Evolutionary conservation across 2,888 invertebrate species (phyloP).

Genomic region (Tryphoninae sp.): DNA sequence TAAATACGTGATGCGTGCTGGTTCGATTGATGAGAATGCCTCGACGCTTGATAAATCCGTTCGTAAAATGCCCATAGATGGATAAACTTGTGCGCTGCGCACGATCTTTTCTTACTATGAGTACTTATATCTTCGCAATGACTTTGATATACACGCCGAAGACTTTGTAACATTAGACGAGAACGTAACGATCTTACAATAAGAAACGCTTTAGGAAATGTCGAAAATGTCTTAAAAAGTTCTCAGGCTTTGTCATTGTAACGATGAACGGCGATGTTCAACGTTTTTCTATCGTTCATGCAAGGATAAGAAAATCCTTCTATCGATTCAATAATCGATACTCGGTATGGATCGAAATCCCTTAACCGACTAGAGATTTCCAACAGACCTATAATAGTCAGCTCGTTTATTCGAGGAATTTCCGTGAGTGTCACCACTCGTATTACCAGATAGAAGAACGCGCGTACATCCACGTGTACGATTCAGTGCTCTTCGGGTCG

Average conservation of each 20-base stretch:
- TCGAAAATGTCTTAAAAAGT: slow-evolving; percentile 22
- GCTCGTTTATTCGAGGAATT: slow-evolving; percentile 51
- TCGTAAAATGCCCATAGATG: slow-evolving; percentile 52
- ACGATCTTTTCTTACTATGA: background rate
- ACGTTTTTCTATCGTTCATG: background rate
- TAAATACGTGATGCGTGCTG: slow-evolving; percentile 12
- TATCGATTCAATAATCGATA: background rate
- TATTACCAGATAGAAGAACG: slow-evolving; percentile 62
- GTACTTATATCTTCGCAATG: slow-evolving; percentile 1
- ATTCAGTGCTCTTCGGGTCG: slow-evolving; percentile 54
- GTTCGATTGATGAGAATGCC: slow-evolving; percentile 1
- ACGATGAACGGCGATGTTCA: background rate
- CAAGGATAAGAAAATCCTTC: background rate
- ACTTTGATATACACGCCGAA: slow-evolving; percentile 17
- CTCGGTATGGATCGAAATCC: slow-evolving; percentile 5
- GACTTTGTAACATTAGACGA: slow-evolving; percentile 30
- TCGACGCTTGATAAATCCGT: slow-evolving; percentile 45
- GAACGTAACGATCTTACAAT: slow-evolving; percentile 18
- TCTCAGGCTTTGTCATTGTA: slow-evolving; percentile 13
- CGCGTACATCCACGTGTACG: slow-evolving; percentile 50
- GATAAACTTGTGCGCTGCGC: slow-evolving; percentile 33
- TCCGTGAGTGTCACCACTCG: slow-evolving; percentile 53
- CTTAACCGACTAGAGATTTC: slow-evolving; percentile 34
- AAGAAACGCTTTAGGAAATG: slow-evolving; percentile 6
- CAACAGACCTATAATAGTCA: slow-evolving; percentile 27